Evolutionary conservation across 2,888 invertebrate species (phyloP).

Genomic region (Gibbula magus): DNA sequence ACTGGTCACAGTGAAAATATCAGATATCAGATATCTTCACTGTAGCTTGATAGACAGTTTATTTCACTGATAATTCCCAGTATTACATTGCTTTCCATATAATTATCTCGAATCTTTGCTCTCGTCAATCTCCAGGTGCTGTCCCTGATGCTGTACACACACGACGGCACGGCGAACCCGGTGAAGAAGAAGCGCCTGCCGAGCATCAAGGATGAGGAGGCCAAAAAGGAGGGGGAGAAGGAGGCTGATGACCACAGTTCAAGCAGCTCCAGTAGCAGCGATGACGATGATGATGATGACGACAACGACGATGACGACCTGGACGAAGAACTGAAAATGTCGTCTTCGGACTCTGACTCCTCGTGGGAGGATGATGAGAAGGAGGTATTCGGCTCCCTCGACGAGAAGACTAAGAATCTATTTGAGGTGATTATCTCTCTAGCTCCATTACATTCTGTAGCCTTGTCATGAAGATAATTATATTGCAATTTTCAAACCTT

Average conservation of each 20-base stretch:
- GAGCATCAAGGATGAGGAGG: slow-evolving; percentile 27
- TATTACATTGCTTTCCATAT: too few species aligned
- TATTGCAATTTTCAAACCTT: too few species aligned
- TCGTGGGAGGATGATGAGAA: slow-evolving; percentile 36
- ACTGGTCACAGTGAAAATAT: too few species aligned
- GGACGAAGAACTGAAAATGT: slow-evolving; percentile 39
- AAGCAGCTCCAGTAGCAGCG: slow-evolving; percentile 26
- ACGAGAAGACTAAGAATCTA: slow-evolving; percentile 62
- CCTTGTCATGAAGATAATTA: too few species aligned
- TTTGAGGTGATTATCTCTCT: slow-evolving; percentile 40
- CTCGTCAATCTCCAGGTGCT: slow-evolving; percentile 62
- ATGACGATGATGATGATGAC: slow-evolving; percentile 39
- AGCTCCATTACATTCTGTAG: too few species aligned
- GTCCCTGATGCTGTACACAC: slow-evolving; percentile 71
- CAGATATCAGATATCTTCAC: too few species aligned
- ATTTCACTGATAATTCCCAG: too few species aligned
- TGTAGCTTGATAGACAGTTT: too few species aligned
- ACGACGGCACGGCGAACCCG: slow-evolving; percentile 48
- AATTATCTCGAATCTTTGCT: background rate
- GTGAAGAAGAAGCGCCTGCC: slow-evolving; percentile 34
- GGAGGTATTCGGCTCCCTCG: slow-evolving; percentile 57
- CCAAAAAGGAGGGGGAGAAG: slow-evolving; percentile 29
- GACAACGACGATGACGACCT: slow-evolving; percentile 45
- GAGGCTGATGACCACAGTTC: background rate
- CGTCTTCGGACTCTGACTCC: slow-evolving; percentile 27